Percentiles rank a stretch among this genome's conserved stretches.
These are phyloP conservation scores for Stichodactyla mertensii DNA, from an alignment of 64 coral and sea anemone species.

Conservation along the genomic window DNA sequence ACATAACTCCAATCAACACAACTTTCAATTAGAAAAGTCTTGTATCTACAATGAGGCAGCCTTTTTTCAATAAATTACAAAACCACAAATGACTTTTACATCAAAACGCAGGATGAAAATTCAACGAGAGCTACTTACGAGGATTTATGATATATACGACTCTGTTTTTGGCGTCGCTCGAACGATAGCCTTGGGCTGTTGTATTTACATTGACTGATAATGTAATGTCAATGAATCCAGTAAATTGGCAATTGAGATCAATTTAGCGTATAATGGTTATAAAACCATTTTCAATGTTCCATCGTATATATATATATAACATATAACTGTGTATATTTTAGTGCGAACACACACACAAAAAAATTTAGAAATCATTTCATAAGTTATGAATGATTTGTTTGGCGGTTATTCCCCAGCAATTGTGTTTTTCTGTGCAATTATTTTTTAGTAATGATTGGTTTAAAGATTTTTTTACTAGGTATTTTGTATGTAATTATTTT, in stretches of 20 bases:
- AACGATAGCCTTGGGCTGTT: background rate
- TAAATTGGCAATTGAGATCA: constrained; percentile 11
- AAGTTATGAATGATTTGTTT: no score
- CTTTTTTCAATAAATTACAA: background rate
- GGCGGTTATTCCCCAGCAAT: no score
- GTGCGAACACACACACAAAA: no score
- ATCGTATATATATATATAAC: background rate
- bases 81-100: background rate
- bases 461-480: no score
- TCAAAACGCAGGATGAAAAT: background rate
- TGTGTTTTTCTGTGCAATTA: no score
- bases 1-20: constrained; percentile 4
- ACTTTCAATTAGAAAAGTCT: background rate
- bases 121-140: background rate
- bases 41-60: background rate
- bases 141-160: background rate
- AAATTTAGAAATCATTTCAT: no score
- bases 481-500: no score
- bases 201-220: background rate
- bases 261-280: background rate
- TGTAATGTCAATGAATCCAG: background rate
- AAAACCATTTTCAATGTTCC: background rate
- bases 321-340: no score
- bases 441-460: no score
- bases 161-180: background rate